Percentiles rank a stretch among this genome's conserved stretches.
These are phyloP conservation scores for Drepanosiphum platanoidis DNA, from an alignment of 2,888 invertebrate species.

Conservation along the genomic window DNA sequence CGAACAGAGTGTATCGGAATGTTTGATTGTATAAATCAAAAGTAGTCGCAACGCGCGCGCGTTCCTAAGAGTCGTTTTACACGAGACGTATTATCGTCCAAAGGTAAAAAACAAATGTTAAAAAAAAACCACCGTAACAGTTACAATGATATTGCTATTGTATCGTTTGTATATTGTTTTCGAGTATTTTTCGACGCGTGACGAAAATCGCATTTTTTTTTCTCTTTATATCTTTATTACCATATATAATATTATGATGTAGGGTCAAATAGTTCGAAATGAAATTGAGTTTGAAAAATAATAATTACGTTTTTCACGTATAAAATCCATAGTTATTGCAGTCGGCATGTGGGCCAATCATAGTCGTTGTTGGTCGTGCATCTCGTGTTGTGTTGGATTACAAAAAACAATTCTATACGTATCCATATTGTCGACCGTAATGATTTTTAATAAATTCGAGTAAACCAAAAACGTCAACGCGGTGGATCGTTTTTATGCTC, in stretches of 20 bases:
- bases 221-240: neutral
- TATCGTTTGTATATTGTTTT: neutral
- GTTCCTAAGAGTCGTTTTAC: neutral
- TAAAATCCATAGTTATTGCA: neutral
- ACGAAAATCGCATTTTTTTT: neutral
- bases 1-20: neutral
- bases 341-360: neutral
- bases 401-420: neutral
- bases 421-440: neutral
- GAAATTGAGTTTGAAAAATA: neutral
- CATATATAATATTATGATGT: neutral
- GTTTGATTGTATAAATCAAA: conserved; percentile 22
- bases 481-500: too few relatives aligned
- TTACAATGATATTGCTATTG: neutral
- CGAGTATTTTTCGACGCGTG: neutral
- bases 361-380: neutral
- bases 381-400: too few relatives aligned
- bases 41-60: neutral
- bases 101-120: neutral
- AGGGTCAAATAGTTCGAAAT: neutral
- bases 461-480: neutral
- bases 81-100: neutral
- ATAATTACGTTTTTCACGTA: neutral
- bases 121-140: too few relatives aligned
- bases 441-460: neutral